Percentiles rank a stretch among this genome's conserved stretches.
Conservation (phyloP, 2,888 invertebrate genomes). For the Hydraecia micacea region DNA sequence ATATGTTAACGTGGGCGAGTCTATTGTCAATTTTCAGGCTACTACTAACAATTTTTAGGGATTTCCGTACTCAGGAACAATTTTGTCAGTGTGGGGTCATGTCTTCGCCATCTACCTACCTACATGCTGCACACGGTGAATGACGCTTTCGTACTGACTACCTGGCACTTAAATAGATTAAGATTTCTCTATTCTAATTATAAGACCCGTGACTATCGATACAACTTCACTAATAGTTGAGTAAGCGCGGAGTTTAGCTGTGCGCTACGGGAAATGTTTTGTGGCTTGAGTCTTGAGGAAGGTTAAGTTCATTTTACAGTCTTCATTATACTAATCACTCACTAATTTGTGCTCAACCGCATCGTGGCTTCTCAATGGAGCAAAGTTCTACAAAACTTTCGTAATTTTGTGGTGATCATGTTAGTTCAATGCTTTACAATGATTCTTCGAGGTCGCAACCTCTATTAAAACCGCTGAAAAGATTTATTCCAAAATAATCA, state of each 20-base stretch:
- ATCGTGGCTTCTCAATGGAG: constrained; percentile 24
- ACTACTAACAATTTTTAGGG: not conserved
- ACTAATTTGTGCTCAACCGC: constrained; percentile 47
- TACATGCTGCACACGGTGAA: too few species aligned
- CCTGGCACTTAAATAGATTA: not conserved
- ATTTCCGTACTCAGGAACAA: not conserved
- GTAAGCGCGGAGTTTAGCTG: constrained; percentile 11
- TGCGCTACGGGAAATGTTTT: constrained; percentile 26
- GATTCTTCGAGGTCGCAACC: not conserved
- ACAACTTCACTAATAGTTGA: constrained; percentile 27
- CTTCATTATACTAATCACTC: constrained; percentile 54
- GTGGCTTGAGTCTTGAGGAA: constrained; percentile 29
- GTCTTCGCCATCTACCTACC: not conserved
- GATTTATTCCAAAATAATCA: not conserved
- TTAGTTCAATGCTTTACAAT: not conserved
- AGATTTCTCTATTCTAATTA: not conserved
- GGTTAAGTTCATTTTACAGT: constrained; percentile 48
- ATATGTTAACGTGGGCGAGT: not conserved
- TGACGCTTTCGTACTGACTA: not conserved
- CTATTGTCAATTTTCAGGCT: not conserved
- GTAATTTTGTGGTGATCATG: constrained; percentile 10
- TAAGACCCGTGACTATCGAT: constrained; percentile 3
- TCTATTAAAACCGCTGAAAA: not conserved
- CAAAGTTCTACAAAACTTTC: constrained; percentile 32
- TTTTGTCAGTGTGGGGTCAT: not conserved